Conservation (phyloP, 2,797 vertebrate species). For the Alauda arvensis region DNA sequence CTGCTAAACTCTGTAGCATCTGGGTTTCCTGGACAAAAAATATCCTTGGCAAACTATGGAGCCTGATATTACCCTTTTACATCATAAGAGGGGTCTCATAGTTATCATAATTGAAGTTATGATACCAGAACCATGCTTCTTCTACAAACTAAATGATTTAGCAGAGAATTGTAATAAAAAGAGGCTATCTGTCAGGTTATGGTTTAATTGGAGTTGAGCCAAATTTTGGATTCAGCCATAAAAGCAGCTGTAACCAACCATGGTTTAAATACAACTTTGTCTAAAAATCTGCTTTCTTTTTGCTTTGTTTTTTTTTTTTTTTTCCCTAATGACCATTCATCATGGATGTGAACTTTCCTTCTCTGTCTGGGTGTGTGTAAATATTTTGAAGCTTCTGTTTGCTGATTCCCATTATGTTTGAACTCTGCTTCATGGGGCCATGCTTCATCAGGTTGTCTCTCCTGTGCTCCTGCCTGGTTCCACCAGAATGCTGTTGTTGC, state of each 20-base stretch:
- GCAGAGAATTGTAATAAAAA: neutral
- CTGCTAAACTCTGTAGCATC: neutral
- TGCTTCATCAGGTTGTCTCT: neutral
- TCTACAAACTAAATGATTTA: neutral
- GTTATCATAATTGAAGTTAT: neutral
- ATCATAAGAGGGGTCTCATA: neutral
- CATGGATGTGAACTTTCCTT: neutral
- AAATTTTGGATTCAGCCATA: neutral
- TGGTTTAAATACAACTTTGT: neutral
- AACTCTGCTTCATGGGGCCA: neutral
- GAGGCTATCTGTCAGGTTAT: neutral
- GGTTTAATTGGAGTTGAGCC: neutral
- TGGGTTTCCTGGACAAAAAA: neutral
- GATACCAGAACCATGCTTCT: neutral
- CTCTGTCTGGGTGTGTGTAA: neutral
- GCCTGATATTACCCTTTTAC: neutral
- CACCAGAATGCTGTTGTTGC: neutral
- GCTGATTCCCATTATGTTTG: neutral
- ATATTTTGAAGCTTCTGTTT: conserved; percentile 5
- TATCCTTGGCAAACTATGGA: neutral
- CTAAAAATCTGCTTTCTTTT: neutral
- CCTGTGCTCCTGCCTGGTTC: neutral
- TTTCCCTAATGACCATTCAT: neutral
- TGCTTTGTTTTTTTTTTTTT: neutral
- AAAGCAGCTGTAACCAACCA: neutral